Base-by-base conservation (phyloP, 2,888 invertebrate species). In the Sarcophaga carnaria region DNA sequence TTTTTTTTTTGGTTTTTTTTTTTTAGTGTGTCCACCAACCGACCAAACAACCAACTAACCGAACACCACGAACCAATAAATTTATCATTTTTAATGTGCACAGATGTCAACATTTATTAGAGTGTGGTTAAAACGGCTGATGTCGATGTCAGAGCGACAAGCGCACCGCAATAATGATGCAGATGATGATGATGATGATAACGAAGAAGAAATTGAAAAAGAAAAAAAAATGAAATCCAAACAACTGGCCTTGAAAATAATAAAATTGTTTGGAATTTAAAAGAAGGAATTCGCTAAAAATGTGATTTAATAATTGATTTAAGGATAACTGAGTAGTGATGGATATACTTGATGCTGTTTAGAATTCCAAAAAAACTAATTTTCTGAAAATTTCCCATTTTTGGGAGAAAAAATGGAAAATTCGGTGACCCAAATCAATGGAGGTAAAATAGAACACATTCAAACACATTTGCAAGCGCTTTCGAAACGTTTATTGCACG, bases 201-300 rank as follows among this genome's bases (percentile, higher is more conserved):
- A 37, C 37, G 37, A 37, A 37, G 37, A 37, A 37, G 10, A 37
- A 37, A 37, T 37, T 37, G 37, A 10, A 37, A 37, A 37, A 59
- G n/a, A 27, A 11, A 54, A 66, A 64, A 62, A 63, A 27, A 63
- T 0, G 20, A 64, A 45, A 27, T 62, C 8, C 37, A 49, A 64
- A 54, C 20, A 54, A 79, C 49, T 64, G 69, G 47, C 69, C 78
- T 70, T 79, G 69, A 37, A 49, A 25, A 62, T 69, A 69, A 62
- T 47, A 22, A n/a, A 20, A 20, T 62, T 62, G 5, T n/a, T 1
- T 62, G 20, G 3, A 45, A 49, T 27, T 62, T 49, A 54, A 78
- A 69, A 27, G 12, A 20, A 72, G 17, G 6, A 60, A 60, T 60
- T 25, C 27, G 14, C 54, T 25, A 49, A 49, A 14, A 14, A 14